phyloP scores from a whole-genome alignment of 2,888 invertebrate species.

The Dioctria rufipes region DNA sequence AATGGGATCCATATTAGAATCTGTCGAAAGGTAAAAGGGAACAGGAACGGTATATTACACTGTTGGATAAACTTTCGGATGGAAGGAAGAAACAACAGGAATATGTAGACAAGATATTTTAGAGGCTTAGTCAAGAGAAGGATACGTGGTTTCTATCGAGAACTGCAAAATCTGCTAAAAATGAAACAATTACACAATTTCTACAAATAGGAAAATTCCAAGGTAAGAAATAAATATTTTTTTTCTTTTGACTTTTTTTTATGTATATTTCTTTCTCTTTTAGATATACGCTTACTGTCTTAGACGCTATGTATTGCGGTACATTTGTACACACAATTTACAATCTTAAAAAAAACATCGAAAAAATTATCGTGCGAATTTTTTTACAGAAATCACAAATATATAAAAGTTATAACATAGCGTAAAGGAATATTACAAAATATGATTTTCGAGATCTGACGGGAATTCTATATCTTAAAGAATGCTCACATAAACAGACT shows the following conservation, averaged over 20 bases:
- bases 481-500: no score
- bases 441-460: no score
- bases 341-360: slow-evolving; percentile 89
- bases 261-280: slow-evolving; percentile 27
- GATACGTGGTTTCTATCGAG: slow-evolving; percentile 89
- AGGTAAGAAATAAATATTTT: slow-evolving; percentile 70
- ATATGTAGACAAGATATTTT: slow-evolving; percentile 91
- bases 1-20: slow-evolving; percentile 70
- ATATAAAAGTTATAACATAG: no score
- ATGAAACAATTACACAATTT: slow-evolving; percentile 96
- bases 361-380: no score
- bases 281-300: slow-evolving; percentile 91
- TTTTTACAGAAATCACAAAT: no score
- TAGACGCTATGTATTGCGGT: slow-evolving; percentile 97
- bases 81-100: slow-evolving; percentile 94
- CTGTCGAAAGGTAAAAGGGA: slow-evolving; percentile 93
- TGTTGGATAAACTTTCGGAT: slow-evolving; percentile 94
- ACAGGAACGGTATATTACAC: slow-evolving; percentile 88
- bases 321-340: slow-evolving; percentile 98
- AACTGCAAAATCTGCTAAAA: slow-evolving; percentile 90
- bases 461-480: no score
- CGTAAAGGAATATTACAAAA: no score
- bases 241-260: not conserved
- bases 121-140: slow-evolving; percentile 82
- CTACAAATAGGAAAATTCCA: slow-evolving; percentile 96